These are phyloP conservation scores for Cataglyphis hispanica DNA, from an alignment of 1,140 invertebrate species.

Conservation along the genomic window DNA sequence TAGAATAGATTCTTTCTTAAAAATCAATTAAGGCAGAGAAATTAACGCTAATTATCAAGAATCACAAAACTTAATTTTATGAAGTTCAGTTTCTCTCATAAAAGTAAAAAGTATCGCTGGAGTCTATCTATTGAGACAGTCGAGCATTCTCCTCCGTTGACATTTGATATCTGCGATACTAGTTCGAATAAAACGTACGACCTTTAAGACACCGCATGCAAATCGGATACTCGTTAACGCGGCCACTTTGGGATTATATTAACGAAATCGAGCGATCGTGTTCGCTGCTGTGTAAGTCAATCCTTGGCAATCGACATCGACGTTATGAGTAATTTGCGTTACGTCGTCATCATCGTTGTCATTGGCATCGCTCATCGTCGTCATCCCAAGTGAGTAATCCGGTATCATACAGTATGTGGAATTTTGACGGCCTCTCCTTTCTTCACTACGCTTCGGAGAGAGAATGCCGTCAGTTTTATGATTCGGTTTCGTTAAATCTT, in stretches of 20 bases:
- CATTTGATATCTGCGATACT: not conserved
- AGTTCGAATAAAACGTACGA: not conserved
- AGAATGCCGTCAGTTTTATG: conserved; percentile 20
- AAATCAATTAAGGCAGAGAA: not conserved
- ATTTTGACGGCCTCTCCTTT: conserved; percentile 42
- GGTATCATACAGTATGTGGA: conserved; percentile 22
- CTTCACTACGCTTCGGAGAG: not conserved
- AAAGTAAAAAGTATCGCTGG: no score
- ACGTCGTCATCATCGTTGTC: conserved; percentile 26
- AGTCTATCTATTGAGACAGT: not conserved
- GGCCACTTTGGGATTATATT: conserved; percentile 42
- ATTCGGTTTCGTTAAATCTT: conserved; percentile 42
- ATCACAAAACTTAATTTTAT: not conserved
- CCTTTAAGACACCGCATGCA: not conserved
- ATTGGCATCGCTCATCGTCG: not conserved
- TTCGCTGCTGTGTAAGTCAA: conserved; percentile 24
- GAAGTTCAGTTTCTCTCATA: not conserved
- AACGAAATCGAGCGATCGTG: conserved; percentile 8
- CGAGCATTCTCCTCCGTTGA: not conserved
- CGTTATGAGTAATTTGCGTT: conserved; percentile 61
- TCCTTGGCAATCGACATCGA: not conserved
- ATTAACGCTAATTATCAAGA: not conserved
- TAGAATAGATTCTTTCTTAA: not conserved
- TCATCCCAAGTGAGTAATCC: conserved; percentile 37
- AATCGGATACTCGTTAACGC: not conserved